Evolutionary conservation across 2,113 vertebrate genomes (phyloP), one percentile per base, ranked within the genome.

Genomic region (Rhinolophus ferrumequinum): DNA sequence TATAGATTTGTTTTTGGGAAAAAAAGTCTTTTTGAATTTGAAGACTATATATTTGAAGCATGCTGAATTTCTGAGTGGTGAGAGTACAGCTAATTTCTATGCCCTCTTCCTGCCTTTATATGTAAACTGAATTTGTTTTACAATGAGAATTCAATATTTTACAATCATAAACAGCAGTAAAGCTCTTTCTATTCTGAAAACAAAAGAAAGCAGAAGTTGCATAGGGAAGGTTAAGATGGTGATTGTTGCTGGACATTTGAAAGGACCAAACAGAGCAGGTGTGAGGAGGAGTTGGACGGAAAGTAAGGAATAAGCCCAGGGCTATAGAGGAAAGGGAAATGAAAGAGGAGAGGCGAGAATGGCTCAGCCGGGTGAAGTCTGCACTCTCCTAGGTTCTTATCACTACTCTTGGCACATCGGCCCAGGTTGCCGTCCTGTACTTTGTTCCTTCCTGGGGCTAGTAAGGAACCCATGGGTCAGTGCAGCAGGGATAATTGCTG

Each of bases 371-470:
- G 73, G 24, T 44, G 64, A 88, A 90, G 76, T 82, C 80, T 88
- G 38, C 64, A 41, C 95, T 94, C 88, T 92, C 96, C 93, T 2
- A 44, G 91, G 28, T 82, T 76, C 96, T 91, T 16, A 87, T 60
- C 88, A 94, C 33, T 76, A 77, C 96, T 95, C 95, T 96, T n/a
- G 50, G 76, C 88, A 28, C 92, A 79, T 75, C 0, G 8, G 41
- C 85, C n/a, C 69, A 52, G 62, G 60, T 72, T 96, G 69, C 54
- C 95, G 79, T 33, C 21, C 85, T 95, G 62, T 62, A 92, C 88
- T 94, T 94, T 97, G 56, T 96, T 67, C 64, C 95, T 97, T 98
- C 75, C 91, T 5, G 4, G 52, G 77, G 89, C 75, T 93, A 69
- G 77, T 94, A 93, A 98, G 97, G 93, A 96, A 80, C 89, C 14